These are phyloP conservation scores for Dipus sagitta DNA, from an alignment of 2,797 vertebrate species.

Conservation along the genomic window DNA sequence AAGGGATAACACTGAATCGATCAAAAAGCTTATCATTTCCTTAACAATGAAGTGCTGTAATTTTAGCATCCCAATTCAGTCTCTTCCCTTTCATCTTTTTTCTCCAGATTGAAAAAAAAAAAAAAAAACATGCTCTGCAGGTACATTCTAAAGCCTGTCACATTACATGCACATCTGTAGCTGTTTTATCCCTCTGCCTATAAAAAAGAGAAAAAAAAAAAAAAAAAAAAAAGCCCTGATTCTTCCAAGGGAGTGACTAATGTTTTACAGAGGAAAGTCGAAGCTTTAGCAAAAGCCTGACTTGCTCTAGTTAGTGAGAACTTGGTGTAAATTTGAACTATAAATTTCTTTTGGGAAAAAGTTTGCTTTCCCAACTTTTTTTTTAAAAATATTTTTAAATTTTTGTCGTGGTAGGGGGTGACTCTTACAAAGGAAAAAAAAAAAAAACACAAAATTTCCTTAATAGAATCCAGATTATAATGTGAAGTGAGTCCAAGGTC, in stretches of 20 bases:
- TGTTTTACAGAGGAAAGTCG: slow-evolving; percentile 87
- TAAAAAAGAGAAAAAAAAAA: slow-evolving; percentile 69
- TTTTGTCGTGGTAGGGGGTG: slow-evolving; percentile 89
- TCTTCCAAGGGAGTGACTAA: slow-evolving; percentile 90
- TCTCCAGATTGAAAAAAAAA: slow-evolving; percentile 12
- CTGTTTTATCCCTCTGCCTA: slow-evolving; percentile 86
- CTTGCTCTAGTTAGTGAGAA: slow-evolving; percentile 88
- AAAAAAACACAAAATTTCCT: slow-evolving; percentile 83
- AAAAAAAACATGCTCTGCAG: slow-evolving; percentile 71
- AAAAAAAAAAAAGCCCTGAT: slow-evolving; percentile 77
- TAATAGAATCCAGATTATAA: slow-evolving; percentile 89
- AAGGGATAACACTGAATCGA: slow-evolving; percentile 29
- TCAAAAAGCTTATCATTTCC: slow-evolving; percentile 68
- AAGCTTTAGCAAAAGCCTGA: slow-evolving; percentile 85
- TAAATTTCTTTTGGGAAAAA: slow-evolving; percentile 89
- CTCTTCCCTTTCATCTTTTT: slow-evolving; percentile 57
- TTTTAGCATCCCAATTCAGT: slow-evolving; percentile 59
- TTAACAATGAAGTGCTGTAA: slow-evolving; percentile 52
- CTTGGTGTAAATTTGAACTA: slow-evolving; percentile 91
- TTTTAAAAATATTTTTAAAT: slow-evolving; percentile 85
- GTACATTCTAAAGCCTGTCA: slow-evolving; percentile 84
- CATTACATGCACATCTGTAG: slow-evolving; percentile 87
- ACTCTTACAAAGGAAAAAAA: slow-evolving; percentile 86
- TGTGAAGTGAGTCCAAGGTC: slow-evolving; percentile 87
- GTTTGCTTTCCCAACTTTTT: slow-evolving; percentile 87